A percentile compares a stretch with the other conserved stretches of the same genome.
phyloP scores from a whole-genome alignment of 2,113 vertebrate species.

The Lontra canadensis region DNA sequence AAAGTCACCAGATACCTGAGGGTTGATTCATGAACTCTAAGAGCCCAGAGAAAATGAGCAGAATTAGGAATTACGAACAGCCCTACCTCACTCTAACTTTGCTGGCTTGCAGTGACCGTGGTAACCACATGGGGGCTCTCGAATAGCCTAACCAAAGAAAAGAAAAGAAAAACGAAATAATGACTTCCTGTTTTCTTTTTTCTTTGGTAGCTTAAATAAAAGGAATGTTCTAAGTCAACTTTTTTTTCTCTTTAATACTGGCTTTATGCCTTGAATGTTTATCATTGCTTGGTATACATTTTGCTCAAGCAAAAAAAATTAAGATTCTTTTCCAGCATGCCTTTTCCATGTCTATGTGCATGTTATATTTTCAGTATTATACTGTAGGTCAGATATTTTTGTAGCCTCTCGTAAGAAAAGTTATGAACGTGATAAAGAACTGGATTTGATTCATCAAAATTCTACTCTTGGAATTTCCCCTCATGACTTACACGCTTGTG shows the following conservation, averaged over 20 bases:
- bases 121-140: constrained; percentile 68
- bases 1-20: background rate
- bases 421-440: constrained; percentile 39
- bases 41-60: background rate
- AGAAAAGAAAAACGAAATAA: background rate
- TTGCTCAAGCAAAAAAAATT: background rate
- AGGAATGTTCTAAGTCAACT: background rate
- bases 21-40: background rate
- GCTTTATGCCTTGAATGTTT: background rate
- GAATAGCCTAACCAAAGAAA: background rate
- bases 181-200: constrained; percentile 1
- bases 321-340: background rate
- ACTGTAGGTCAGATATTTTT: background rate
- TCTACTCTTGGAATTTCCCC: constrained; percentile 34
- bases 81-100: fast-evolving
- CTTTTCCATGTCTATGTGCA: background rate
- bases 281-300: background rate
- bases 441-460: constrained; percentile 51
- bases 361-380: background rate
- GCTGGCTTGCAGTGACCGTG: background rate
- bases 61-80: background rate
- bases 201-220: background rate
- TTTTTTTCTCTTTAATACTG: background rate
- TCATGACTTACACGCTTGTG: background rate
- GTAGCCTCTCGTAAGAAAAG: constrained; percentile 25